These are phyloP conservation scores for Heliconius melpomene DNA, from an alignment of 1,140 invertebrate genomes.

Conservation along the genomic window DNA sequence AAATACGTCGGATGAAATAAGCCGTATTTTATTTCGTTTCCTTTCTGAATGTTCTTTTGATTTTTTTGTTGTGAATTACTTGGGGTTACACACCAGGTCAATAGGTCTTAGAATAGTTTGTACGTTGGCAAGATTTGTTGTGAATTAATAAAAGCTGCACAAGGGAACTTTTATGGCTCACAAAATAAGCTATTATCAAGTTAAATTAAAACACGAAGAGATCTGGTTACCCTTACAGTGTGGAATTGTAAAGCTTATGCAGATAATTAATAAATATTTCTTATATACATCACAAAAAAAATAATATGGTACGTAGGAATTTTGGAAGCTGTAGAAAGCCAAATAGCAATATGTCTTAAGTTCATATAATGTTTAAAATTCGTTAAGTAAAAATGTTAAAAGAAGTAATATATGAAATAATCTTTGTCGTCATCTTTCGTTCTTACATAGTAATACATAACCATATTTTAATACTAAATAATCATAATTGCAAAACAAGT, in stretches of 20 bases:
- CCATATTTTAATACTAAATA: too few relatives aligned
- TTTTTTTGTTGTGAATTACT: constrained; percentile 50
- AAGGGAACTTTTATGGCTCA: not conserved
- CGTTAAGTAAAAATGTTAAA: too few relatives aligned
- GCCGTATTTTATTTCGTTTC: constrained; percentile 77
- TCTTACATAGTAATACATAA: too few relatives aligned
- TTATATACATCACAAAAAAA: too few relatives aligned
- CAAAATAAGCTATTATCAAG: not conserved
- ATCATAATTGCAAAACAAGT: too few relatives aligned
- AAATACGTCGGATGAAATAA: constrained; percentile 78
- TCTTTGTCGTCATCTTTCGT: too few relatives aligned
- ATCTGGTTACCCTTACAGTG: not conserved
- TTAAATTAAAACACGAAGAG: not conserved
- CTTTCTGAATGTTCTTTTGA: constrained; percentile 69
- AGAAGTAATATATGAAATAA: too few relatives aligned
- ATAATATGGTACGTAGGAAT: not conserved
- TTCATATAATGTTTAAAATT: too few relatives aligned
- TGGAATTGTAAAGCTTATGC: not conserved
- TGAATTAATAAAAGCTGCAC: constrained; percentile 25
- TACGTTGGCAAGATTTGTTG: constrained; percentile 20
- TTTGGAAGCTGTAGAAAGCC: too few relatives aligned
- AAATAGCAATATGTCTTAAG: too few relatives aligned
- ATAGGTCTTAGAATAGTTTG: constrained; percentile 37
- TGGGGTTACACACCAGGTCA: constrained; percentile 44
- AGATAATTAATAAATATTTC: too few relatives aligned